Conservation (phyloP, 2,888 invertebrate genomes). For the Beris morrisii region DNA sequence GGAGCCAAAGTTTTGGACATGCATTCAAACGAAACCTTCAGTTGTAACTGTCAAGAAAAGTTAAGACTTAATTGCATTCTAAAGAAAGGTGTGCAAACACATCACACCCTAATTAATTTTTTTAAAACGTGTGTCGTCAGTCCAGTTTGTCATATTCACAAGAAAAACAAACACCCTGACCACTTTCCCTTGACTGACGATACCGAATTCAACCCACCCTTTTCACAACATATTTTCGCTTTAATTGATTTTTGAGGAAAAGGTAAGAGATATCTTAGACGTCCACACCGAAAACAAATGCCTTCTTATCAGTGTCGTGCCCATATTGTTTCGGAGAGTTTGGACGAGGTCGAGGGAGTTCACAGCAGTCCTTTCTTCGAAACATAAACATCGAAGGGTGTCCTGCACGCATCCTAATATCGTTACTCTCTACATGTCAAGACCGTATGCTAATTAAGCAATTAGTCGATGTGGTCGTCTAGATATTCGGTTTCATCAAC, state of each 20-base stretch:
- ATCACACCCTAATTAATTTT: too few species aligned
- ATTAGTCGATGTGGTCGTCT: constrained; percentile 54
- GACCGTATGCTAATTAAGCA: constrained; percentile 57
- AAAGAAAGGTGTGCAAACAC: too few species aligned
- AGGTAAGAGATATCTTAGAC: constrained; percentile 15
- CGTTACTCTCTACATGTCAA: constrained; percentile 43
- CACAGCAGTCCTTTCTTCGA: not conserved
- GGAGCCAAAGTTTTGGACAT: too few species aligned
- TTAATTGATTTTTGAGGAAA: constrained; percentile 16
- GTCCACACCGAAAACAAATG: constrained; percentile 5
- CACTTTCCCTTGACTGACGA: constrained; percentile 14
- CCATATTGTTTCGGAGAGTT: not conserved
- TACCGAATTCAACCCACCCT: constrained; percentile 1
- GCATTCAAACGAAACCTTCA: too few species aligned
- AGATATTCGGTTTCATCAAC: constrained; percentile 41
- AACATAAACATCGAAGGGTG: constrained; percentile 5
- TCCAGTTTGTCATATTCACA: too few species aligned
- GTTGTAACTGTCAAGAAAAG: too few species aligned
- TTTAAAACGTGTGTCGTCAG: too few species aligned
- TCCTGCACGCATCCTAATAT: not conserved
- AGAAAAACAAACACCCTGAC: constrained; percentile 22
- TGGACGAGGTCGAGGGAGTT: constrained; percentile 12
- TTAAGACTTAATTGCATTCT: too few species aligned
- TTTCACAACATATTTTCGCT: constrained; percentile 21
- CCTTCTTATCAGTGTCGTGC: not conserved